A percentile compares a stretch with the other conserved stretches of the same genome.
These are phyloP conservation scores for Rhipidura dahli DNA, from an alignment of 2,113 vertebrate species.

Conservation along the genomic window DNA sequence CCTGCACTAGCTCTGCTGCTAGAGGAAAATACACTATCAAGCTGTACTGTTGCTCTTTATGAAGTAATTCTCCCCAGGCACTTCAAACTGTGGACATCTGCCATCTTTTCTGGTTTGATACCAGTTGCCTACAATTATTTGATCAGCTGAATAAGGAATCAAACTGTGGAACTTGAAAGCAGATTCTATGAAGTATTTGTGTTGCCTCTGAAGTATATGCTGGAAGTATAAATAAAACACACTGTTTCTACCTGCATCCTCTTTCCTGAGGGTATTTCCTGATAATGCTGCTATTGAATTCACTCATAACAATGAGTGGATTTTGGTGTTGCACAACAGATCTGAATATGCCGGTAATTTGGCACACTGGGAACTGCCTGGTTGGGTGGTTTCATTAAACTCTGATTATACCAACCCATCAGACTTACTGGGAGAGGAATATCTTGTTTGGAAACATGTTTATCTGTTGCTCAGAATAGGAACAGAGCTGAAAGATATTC, in stretches of 20 bases:
- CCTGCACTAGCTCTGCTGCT: neutral
- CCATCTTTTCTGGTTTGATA: neutral
- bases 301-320: neutral
- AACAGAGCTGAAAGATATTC: neutral
- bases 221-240: neutral
- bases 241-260: neutral
- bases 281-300: neutral
- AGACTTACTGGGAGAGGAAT: neutral
- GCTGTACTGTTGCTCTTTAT: neutral
- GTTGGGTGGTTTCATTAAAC: neutral
- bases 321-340: neutral
- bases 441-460: neutral
- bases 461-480: neutral
- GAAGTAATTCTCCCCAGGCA: neutral
- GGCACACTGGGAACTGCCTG: neutral
- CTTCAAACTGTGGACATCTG: neutral
- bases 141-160: neutral
- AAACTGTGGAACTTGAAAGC: neutral
- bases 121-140: neutral
- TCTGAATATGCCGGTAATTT: neutral
- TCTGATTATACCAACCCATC: neutral
- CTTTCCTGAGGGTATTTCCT: neutral
- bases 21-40: neutral
- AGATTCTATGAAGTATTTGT: neutral
- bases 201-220: neutral